Conservation (phyloP, 2,113 vertebrate genomes). For the Seriola quinqueradiata region DNA sequence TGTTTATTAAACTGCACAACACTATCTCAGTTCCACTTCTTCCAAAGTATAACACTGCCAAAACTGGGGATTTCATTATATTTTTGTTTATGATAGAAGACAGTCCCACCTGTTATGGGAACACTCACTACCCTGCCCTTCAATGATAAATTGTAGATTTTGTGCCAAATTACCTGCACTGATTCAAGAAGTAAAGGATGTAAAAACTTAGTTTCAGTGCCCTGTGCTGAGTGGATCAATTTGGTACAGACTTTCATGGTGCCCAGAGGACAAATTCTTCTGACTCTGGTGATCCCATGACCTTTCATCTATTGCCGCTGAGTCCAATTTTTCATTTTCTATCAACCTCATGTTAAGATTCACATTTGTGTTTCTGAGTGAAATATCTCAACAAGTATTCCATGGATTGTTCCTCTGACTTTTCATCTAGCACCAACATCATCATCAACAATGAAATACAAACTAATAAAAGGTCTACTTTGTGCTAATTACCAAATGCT, state of each 20-base stretch:
- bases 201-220: not conserved
- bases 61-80: not conserved
- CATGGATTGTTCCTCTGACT: not conserved
- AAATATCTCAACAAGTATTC: not conserved
- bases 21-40: not conserved
- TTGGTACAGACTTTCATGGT: not conserved
- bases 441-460: not conserved
- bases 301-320: not conserved
- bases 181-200: not conserved
- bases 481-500: not conserved
- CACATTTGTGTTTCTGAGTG: not conserved
- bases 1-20: conserved; percentile 47
- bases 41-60: conserved; percentile 4
- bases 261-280: not conserved
- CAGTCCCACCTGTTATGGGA: not conserved
- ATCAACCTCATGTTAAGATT: not conserved
- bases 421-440: not conserved
- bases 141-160: not conserved
- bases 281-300: not conserved
- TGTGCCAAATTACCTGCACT: not conserved
- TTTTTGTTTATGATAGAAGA: not conserved
- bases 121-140: not conserved
- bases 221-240: not conserved
- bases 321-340: not conserved
- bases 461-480: too few species aligned